Evolutionary conservation across 2,797 vertebrate genomes (phyloP).

Genomic region (Epinephelus coioides): DNA sequence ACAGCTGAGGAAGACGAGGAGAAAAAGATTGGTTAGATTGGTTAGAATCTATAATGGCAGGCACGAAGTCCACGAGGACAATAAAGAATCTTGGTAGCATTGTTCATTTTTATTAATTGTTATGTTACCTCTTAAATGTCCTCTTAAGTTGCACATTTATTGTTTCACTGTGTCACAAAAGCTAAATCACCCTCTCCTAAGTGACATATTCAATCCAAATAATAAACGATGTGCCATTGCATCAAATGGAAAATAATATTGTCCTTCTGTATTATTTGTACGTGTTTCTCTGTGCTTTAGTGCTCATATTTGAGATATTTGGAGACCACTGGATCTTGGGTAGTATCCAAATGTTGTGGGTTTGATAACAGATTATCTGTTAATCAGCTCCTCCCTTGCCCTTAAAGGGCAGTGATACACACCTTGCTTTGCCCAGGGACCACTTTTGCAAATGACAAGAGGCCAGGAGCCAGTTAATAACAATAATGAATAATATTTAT

Average conservation of each 20-base stretch:
- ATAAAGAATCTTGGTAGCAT: background rate
- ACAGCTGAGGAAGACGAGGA: constrained; percentile 50
- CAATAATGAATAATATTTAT: no score
- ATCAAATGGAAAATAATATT: background rate
- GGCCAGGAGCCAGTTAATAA: no score
- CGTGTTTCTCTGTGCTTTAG: background rate
- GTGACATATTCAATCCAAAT: background rate
- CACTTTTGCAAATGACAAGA: no score
- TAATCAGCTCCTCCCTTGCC: background rate
- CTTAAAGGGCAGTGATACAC: no score
- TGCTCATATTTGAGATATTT: constrained; percentile 4
- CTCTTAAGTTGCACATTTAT: constrained; percentile 2
- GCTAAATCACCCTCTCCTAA: constrained; percentile 2
- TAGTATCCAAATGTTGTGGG: background rate
- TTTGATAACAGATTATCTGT: background rate
- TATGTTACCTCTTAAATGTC: constrained; percentile 1
- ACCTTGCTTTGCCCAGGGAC: no score
- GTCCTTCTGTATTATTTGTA: background rate
- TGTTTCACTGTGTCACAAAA: background rate
- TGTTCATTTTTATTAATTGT: constrained; percentile 24
- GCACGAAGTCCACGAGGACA: constrained; percentile 30
- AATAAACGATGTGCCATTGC: background rate
- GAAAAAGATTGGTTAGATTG: constrained; percentile 10
- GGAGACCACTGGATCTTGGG: background rate
- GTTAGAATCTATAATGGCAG: constrained; percentile 43